Percentiles rank a stretch among this genome's conserved stretches.
Conservation (phyloP, 2,888 invertebrate species). For the Digitonthophagus gazella region DNA sequence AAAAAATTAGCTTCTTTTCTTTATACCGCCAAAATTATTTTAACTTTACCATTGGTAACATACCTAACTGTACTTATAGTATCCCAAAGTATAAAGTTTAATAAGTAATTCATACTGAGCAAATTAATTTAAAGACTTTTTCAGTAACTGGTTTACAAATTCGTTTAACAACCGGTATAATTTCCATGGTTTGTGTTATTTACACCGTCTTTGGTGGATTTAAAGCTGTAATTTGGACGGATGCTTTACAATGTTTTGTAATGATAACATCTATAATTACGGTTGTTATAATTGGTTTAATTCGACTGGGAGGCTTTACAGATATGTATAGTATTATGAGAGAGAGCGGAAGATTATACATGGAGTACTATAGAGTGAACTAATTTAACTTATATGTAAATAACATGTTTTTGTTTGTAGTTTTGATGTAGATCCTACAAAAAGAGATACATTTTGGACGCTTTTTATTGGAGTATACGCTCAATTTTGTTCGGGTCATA, state of each 20-base stretch:
- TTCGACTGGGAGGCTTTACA: slow-evolving; percentile 56
- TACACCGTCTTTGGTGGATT: slow-evolving; percentile 72
- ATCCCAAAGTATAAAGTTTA: slow-evolving; percentile 67
- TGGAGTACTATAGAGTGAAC: slow-evolving; percentile 41
- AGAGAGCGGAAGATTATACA: slow-evolving; percentile 58
- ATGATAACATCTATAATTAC: slow-evolving; percentile 56
- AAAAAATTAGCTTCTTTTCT: slow-evolving; percentile 61
- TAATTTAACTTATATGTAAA: too few species aligned
- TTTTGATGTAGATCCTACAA: slow-evolving; percentile 59
- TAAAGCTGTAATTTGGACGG: slow-evolving; percentile 66
- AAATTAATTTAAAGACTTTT: too few species aligned
- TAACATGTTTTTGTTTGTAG: too few species aligned
- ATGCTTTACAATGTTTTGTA: slow-evolving; percentile 59
- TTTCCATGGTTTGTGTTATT: slow-evolving; percentile 71
- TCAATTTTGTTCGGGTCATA: slow-evolving; percentile 56
- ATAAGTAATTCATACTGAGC: too few species aligned
- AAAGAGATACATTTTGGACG: slow-evolving; percentile 61
- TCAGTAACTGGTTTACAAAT: slow-evolving; percentile 57
- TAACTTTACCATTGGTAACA: slow-evolving; percentile 64
- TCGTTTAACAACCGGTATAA: slow-evolving; percentile 63
- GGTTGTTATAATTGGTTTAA: slow-evolving; percentile 58
- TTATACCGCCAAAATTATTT: slow-evolving; percentile 58
- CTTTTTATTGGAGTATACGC: slow-evolving; percentile 56
- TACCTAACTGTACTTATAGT: slow-evolving; percentile 68
- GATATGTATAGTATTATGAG: slow-evolving; percentile 59